Evolutionary conservation across 2,888 invertebrate species (phyloP).

Genomic region (Stenichneumon culpator): DNA sequence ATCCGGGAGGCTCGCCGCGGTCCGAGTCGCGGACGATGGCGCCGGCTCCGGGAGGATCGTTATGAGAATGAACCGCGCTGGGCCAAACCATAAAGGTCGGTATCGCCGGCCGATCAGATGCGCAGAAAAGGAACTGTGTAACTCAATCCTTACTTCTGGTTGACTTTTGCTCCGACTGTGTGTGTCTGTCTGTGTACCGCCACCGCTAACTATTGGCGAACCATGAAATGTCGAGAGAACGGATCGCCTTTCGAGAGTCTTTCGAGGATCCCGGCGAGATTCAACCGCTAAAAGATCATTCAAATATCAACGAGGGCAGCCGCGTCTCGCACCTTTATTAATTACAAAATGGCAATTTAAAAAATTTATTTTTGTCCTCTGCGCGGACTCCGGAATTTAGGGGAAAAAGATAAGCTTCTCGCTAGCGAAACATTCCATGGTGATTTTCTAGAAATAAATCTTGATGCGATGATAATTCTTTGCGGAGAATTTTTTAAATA

Average conservation of each 20-base stretch:
- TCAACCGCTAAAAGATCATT: constrained; percentile 67
- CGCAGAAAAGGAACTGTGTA: constrained; percentile 52
- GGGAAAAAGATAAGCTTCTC: background rate
- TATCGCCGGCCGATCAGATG: constrained; percentile 37
- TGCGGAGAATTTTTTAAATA: background rate
- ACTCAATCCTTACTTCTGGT: constrained; percentile 53
- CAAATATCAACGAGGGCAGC: constrained; percentile 65
- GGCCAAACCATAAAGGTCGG: constrained; percentile 55
- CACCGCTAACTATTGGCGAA: constrained; percentile 52
- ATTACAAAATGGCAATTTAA: background rate
- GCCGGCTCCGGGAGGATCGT: constrained; percentile 37
- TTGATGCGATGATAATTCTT: background rate
- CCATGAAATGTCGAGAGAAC: constrained; percentile 69
- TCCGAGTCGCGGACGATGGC: constrained; percentile 50
- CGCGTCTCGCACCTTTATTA: constrained; percentile 19
- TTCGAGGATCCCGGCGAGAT: constrained; percentile 62
- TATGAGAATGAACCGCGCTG: constrained; percentile 35
- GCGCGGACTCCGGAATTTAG: background rate
- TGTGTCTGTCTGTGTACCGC: constrained; percentile 1
- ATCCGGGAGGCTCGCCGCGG: constrained; percentile 25
- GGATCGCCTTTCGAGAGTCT: constrained; percentile 68
- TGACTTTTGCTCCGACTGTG: constrained; percentile 51
- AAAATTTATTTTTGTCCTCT: background rate
- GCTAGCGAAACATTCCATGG: background rate
- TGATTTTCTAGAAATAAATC: background rate